Evolutionary conservation across 2,113 vertebrate genomes (phyloP), one percentile per base, ranked within the genome.

Genomic region (Rutilus rutilus): DNA sequence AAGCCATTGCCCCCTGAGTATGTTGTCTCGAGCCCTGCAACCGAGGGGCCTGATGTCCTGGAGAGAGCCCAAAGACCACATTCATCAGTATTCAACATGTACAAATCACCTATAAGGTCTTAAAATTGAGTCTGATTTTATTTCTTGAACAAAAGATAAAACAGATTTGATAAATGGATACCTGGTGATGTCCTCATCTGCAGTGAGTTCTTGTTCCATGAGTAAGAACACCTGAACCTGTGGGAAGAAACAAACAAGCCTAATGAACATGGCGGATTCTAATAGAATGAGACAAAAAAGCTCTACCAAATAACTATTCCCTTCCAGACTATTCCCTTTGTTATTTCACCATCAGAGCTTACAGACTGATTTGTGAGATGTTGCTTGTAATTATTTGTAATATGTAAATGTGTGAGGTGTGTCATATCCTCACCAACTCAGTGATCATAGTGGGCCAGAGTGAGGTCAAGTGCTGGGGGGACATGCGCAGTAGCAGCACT

Each of bases 361-460:
- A 30, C 9, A 78, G 39, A 54, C 52, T 57, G 19, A 57, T 21
- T 9, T 57, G 19, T 9, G 19, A 57, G 19, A 23, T 23, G 30
- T 39, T 71, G 74, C n/a, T 47, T 85, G 4, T 84, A 75, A n/a
- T 25, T 67, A 45, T 42, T 23, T 78, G n/a, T 86, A 36, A 39
- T 69, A 54, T 42, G 45, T 60, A 71, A 77, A 6, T 64, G 19
- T 86, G 50, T 84, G 57, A 78, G 71, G 11, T 67, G 71, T 65
- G 47, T 39, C 23, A 57, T 10, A 69, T 30, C 84, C 60, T 88
- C 90, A 99, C 98, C 95, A 99, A 95, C 90, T 99, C 98, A 33
- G 98, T 99, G 94, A 99, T 99, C 98, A 99, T 99, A 81, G 98
- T 99, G 60, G 98, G 98, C 98, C 98, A 99, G 84, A 99, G 96